Evolutionary conservation across 2,797 vertebrate species (phyloP).

Genomic region (Typhlichthys subterraneus): DNA sequence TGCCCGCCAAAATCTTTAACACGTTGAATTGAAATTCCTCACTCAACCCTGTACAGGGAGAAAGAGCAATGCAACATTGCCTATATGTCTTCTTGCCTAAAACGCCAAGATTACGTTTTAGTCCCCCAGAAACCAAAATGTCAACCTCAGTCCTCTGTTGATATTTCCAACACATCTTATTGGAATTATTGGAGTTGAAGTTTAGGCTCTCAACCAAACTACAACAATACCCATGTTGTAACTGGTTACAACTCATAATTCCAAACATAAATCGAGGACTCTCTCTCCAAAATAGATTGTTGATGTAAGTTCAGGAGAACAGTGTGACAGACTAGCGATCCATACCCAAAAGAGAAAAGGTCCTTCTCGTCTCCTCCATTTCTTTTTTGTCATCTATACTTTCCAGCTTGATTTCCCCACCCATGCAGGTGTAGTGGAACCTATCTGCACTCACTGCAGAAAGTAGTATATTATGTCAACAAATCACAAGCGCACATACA

Average conservation of each 20-base stretch:
- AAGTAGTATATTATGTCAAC: not conserved
- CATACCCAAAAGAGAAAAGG: constrained; percentile 89
- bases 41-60: constrained; percentile 80
- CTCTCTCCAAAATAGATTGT: too few species aligned
- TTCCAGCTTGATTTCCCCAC: constrained; percentile 83
- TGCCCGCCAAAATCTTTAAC: constrained; percentile 89
- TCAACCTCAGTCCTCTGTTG: too few species aligned
- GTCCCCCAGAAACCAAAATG: too few species aligned
- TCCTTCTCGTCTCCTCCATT: constrained; percentile 89
- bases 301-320: too few species aligned
- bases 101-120: not conserved
- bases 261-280: too few species aligned
- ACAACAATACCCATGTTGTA: too few species aligned
- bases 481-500: constrained; percentile 8
- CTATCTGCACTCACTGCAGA: constrained; percentile 84
- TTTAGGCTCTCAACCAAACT: too few species aligned
- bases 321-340: not conserved
- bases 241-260: too few species aligned
- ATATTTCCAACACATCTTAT: too few species aligned
- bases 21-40: constrained; percentile 88
- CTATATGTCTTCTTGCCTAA: not conserved
- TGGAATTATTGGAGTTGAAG: too few species aligned
- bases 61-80: not conserved
- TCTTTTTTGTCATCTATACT: constrained; percentile 87
- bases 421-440: constrained; percentile 90